Conservation (phyloP, 2,797 vertebrate genomes). For the Sitta carolinensis region DNA sequence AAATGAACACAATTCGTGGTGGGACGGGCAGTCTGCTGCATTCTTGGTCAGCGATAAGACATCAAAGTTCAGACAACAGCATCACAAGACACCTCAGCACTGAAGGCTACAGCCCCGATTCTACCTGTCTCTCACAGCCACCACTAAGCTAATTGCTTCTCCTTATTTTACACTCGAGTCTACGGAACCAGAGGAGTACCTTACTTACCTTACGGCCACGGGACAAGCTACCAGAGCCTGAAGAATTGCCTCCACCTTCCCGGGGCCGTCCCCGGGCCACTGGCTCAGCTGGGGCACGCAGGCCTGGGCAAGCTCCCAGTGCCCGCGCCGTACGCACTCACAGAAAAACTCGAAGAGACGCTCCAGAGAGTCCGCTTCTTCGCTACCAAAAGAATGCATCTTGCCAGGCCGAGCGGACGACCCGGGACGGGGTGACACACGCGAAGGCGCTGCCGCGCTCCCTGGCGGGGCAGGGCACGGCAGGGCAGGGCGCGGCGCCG, state of each 20-base stretch:
- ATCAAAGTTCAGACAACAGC: neutral
- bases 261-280: conserved; percentile 62
- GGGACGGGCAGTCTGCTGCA: neutral
- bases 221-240: conserved; percentile 84
- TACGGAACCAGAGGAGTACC: neutral
- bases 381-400: conserved; percentile 86
- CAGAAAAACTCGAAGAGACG: conserved; percentile 88
- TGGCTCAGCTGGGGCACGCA: conserved; percentile 86
- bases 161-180: neutral
- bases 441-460: neutral
- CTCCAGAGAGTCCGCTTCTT: conserved; percentile 83
- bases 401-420: neutral
- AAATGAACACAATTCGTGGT: neutral
- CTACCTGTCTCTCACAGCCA: neutral
- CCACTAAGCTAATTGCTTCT: neutral
- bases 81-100: neutral
- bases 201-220: conserved; percentile 77
- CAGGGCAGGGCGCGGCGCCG: neutral
- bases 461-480: neutral
- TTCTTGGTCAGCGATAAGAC: neutral
- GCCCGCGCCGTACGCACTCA: conserved; percentile 81
- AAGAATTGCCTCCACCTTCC: conserved; percentile 80
- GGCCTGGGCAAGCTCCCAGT: conserved; percentile 90
- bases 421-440: neutral
- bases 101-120: neutral